Conservation (phyloP, 1,140 invertebrate genomes). For the Argopecten irradians region DNA sequence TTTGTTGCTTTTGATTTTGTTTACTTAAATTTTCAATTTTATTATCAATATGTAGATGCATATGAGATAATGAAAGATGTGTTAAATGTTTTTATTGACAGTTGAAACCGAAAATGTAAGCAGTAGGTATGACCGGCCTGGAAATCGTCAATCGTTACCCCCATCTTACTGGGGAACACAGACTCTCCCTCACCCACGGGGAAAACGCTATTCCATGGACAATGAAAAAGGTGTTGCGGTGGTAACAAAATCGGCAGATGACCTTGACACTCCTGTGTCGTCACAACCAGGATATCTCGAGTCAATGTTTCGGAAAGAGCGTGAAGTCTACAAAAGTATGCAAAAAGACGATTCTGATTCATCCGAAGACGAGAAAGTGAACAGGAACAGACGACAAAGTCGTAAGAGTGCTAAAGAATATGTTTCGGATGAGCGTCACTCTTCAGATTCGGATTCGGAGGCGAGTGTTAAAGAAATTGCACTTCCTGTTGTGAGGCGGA, state of each 20-base stretch:
- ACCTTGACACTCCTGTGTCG: conserved; percentile 35
- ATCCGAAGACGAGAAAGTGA: conserved; percentile 13
- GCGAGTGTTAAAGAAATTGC: conserved; percentile 30
- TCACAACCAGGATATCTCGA: conserved; percentile 44
- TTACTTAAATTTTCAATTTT: too few species aligned
- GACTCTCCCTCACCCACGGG: conserved; percentile 35
- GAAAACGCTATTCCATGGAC: conserved; percentile 30
- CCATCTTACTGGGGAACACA: conserved; percentile 39
- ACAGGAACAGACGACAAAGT: background rate
- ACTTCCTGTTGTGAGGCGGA: conserved; percentile 31
- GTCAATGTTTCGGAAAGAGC: conserved; percentile 43
- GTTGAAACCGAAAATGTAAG: background rate
- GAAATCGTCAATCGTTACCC: conserved; percentile 39
- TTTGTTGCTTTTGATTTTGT: too few species aligned
- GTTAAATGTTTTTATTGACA: background rate
- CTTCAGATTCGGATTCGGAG: conserved; percentile 39
- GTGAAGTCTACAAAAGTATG: conserved; percentile 41
- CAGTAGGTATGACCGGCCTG: conserved; percentile 20
- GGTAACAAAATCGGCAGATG: conserved; percentile 26
- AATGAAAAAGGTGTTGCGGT: background rate
- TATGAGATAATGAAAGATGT: too few species aligned
- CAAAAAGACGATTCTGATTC: conserved; percentile 26
- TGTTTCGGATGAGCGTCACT: background rate
- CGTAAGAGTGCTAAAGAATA: conserved; percentile 46
- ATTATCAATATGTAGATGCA: too few species aligned